Base-by-base conservation (phyloP, 1,140 invertebrate genomes). In the Proales similis region DNA sequence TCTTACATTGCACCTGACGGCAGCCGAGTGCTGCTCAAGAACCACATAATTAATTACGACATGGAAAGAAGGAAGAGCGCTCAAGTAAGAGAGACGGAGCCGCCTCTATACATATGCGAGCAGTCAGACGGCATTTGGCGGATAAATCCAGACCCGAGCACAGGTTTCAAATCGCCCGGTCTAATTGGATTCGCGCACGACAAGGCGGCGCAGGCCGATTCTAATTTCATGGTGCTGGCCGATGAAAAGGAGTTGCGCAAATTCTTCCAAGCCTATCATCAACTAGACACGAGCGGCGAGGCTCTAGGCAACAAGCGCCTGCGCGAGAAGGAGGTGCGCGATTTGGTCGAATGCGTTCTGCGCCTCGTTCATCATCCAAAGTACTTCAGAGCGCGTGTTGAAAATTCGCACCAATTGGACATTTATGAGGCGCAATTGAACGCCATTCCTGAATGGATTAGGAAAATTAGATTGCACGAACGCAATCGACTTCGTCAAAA, bases 31-130 rank as follows among this genome's bases (percentile, higher is more conserved):
- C 26, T 26, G 2, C 22, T 57, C 4, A 57, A 57, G 45, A 57
- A 57, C 19, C 51, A 57, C 36, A 57, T 57, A 9, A 42, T 57
- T 24, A 57, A 57, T 27, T 19, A 57, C 32, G 19, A 57, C 20
- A 20, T 57, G 14, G 33, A 57, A 22, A 11, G 51, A 4, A 39
- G 14, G 11, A 57, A 57, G 29, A 39, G 45, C 9, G 36, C 51
- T 0, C 5, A 39, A 9, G 45, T 57, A 14, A 32, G n/a, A 36
- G n/a, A n/a, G n/a, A 57, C 39, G 27, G 51, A 57, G 30, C 17
- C 51, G 12, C 27, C 24, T 39, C 24, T 29, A n/a, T 57, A 57
- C 36, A 57, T 57, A 26, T 57, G 51, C 20, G 51, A 57, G 19
- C 26, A 57, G 30, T 29, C 39, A 6, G 51, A 57, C 39, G 30